A percentile compares a stretch with the other conserved stretches of the same genome.
phyloP scores from a whole-genome alignment of 2,888 invertebrate genomes.

The Philhelius pedissequus region DNA sequence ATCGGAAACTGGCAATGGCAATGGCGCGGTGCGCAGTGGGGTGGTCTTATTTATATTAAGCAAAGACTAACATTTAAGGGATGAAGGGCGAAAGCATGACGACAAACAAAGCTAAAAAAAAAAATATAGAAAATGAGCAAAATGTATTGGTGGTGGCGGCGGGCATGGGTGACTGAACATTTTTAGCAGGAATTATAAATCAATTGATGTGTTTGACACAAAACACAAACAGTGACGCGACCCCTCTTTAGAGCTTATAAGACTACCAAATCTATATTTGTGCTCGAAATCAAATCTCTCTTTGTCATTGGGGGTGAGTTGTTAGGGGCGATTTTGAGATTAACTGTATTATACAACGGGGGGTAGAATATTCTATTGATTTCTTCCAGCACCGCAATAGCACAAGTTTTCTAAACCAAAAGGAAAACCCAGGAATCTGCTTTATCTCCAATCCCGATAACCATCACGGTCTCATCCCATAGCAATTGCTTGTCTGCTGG shows the following conservation, averaged over 20 bases:
- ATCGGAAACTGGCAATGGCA: slow-evolving; percentile 4
- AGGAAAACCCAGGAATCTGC: not conserved
- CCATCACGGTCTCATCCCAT: not conserved
- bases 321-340: slow-evolving; percentile 16
- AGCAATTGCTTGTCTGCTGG: slow-evolving; percentile 13
- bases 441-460: slow-evolving; percentile 25
- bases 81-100: slow-evolving; percentile 25
- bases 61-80: slow-evolving; percentile 40
- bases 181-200: slow-evolving; percentile 65
- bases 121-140: slow-evolving; percentile 1
- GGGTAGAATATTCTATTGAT: slow-evolving; percentile 48
- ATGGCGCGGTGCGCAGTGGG: not conserved
- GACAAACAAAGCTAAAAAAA: not conserved
- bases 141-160: not conserved
- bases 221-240: slow-evolving; percentile 27
- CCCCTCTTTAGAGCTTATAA: slow-evolving; percentile 13
- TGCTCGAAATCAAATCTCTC: slow-evolving; percentile 8
- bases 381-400: not conserved
- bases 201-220: slow-evolving; percentile 65
- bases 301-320: not conserved
- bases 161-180: slow-evolving; percentile 21
- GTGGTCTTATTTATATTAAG: slow-evolving; percentile 44
- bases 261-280: slow-evolving; percentile 49
- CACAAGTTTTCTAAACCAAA: slow-evolving; percentile 20
- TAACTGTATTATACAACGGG: slow-evolving; percentile 8